Evolutionary conservation across 1,140 invertebrate species (phyloP).

Genomic region (Anagrus nilaparvatae): DNA sequence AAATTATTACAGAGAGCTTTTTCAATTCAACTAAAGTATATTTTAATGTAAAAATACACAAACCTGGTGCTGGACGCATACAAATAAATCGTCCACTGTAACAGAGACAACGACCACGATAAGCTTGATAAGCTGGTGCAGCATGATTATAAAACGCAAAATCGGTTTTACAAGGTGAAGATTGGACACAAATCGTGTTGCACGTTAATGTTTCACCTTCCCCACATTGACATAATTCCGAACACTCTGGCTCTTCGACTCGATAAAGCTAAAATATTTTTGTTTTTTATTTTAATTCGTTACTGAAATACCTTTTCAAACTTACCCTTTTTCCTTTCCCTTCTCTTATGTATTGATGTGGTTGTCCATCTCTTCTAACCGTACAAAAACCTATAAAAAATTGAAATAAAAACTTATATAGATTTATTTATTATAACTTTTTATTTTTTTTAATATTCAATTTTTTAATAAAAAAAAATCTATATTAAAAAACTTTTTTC

Average conservation of each 20-base stretch:
- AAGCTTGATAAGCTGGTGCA: constrained; percentile 78
- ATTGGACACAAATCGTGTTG: constrained; percentile 74
- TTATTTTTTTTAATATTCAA: neutral
- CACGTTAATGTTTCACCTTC: constrained; percentile 65
- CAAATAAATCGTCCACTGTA: constrained; percentile 85
- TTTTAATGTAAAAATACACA: no score
- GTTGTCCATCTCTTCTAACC: constrained; percentile 64
- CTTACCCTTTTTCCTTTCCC: constrained; percentile 64
- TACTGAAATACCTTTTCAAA: constrained; percentile 14
- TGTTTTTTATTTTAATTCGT: neutral
- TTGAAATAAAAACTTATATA: constrained; percentile 23
- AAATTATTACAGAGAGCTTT: no score
- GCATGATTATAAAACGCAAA: constrained; percentile 82
- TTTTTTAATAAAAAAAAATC: constrained; percentile 1
- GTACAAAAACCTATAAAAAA: constrained; percentile 60
- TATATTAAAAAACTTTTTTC: no score
- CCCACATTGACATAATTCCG: constrained; percentile 70
- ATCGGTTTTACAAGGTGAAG: constrained; percentile 72
- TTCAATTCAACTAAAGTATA: no score
- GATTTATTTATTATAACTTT: constrained; percentile 16
- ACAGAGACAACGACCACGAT: constrained; percentile 76
- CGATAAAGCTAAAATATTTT: constrained; percentile 58
- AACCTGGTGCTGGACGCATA: constrained; percentile 74
- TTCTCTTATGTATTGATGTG: constrained; percentile 61
- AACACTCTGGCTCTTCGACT: constrained; percentile 73